Conservation (phyloP, 2,113 vertebrate species). For the Illadopsis cleaveri region DNA sequence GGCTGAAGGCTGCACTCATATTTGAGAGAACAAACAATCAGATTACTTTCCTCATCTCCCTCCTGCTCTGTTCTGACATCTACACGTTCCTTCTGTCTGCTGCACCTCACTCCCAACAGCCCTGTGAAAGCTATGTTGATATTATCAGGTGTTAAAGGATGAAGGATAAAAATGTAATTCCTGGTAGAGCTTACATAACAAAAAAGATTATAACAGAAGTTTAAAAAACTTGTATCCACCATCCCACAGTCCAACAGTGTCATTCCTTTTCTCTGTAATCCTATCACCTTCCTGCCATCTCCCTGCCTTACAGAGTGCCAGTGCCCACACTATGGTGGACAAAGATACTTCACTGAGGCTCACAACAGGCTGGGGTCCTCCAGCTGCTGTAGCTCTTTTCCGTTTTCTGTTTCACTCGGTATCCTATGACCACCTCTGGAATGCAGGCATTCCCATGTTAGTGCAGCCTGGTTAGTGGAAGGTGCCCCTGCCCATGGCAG, state of each 20-base stretch:
- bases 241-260: background rate
- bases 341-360: background rate
- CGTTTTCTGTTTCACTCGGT: background rate
- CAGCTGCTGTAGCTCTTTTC: background rate
- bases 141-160: background rate
- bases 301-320: rapidly evolving
- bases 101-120: background rate
- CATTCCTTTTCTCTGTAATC: background rate
- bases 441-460: background rate
- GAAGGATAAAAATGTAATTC: background rate
- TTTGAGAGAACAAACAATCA: background rate
- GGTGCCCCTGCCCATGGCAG: background rate
- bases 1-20: background rate
- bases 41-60: background rate
- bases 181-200: too few species aligned
- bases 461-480: background rate
- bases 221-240: background rate
- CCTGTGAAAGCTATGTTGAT: background rate
- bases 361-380: background rate
- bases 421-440: background rate
- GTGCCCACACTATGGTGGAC: background rate
- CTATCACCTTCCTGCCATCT: background rate
- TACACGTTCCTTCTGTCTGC: background rate
- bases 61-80: background rate
- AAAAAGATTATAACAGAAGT: background rate